phyloP scores from a whole-genome alignment of 2,888 invertebrate genomes.

The Coelinius sp. region DNA sequence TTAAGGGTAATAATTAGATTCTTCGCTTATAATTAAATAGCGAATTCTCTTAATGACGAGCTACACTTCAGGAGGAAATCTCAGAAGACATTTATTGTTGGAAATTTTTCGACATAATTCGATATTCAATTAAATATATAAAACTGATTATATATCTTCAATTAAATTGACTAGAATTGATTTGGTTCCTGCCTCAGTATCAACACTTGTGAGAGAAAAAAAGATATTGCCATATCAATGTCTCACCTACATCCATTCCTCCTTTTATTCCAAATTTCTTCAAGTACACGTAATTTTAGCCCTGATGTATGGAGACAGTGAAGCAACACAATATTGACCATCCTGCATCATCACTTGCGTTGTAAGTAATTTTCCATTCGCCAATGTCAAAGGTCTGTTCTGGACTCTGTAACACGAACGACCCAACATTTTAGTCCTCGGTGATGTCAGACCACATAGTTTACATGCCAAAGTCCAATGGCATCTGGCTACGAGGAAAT shows the following conservation, averaged over 20 bases:
- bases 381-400: constrained; percentile 70
- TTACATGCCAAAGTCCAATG: constrained; percentile 20
- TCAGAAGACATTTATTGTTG: too few relatives aligned
- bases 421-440: constrained; percentile 11
- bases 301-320: constrained; percentile 58
- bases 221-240: background rate
- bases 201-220: background rate
- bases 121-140: background rate
- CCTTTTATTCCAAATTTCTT: background rate
- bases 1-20: too few relatives aligned
- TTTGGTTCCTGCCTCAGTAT: background rate
- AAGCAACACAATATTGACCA: constrained; percentile 72
- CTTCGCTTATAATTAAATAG: too few relatives aligned
- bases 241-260: background rate
- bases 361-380: constrained; percentile 71
- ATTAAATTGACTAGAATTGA: background rate
- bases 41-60: too few relatives aligned
- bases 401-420: constrained; percentile 65
- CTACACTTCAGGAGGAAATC: too few relatives aligned
- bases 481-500: constrained; percentile 14
- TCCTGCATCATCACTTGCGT: constrained; percentile 71
- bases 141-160: background rate
- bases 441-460: constrained; percentile 19
- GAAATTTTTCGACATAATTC: too few relatives aligned
- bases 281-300: background rate